A percentile compares a stretch with the other conserved stretches of the same genome.
Evolutionary conservation across 2,797 vertebrate species (phyloP).

Genomic region (Petrocephalus schoutedeni): DNA sequence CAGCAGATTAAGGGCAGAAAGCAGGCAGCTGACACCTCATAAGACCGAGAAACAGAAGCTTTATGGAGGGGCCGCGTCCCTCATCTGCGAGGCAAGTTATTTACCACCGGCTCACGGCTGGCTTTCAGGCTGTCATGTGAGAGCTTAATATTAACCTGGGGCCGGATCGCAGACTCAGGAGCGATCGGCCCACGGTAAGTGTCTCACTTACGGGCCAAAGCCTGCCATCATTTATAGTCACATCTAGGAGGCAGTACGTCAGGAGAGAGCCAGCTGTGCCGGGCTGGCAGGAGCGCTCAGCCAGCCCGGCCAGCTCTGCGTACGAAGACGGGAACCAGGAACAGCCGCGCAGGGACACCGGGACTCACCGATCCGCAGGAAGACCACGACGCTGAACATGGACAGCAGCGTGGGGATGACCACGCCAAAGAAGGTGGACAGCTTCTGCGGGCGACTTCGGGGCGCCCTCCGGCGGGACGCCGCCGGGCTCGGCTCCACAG

Average conservation of each 20-base stretch:
- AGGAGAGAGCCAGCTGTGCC: background rate
- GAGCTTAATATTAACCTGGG: slow-evolving; percentile 27
- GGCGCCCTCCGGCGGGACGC: slow-evolving; percentile 29
- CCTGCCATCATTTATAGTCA: background rate
- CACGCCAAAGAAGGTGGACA: slow-evolving; percentile 81
- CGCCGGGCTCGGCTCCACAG: slow-evolving; percentile 35
- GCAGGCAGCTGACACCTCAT: background rate
- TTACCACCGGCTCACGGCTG: background rate
- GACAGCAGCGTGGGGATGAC: slow-evolving; percentile 83
- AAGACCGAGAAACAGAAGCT: background rate
- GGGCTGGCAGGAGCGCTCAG: background rate
- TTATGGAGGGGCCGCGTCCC: background rate
- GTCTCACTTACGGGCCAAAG: background rate
- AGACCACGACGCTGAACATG: slow-evolving; percentile 89
- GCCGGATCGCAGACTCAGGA: background rate
- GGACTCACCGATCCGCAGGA: slow-evolving; percentile 75
- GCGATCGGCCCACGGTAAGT: background rate
- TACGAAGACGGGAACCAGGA: background rate
- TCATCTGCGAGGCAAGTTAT: background rate
- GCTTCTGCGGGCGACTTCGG: slow-evolving; percentile 56
- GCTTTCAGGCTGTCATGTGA: slow-evolving; percentile 27
- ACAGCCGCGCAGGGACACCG: background rate
- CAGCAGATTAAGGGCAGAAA: background rate
- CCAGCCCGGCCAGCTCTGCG: background rate
- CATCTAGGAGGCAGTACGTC: background rate